Conservation (phyloP, 2,113 vertebrate species). For the Amblyornis subalaris region DNA sequence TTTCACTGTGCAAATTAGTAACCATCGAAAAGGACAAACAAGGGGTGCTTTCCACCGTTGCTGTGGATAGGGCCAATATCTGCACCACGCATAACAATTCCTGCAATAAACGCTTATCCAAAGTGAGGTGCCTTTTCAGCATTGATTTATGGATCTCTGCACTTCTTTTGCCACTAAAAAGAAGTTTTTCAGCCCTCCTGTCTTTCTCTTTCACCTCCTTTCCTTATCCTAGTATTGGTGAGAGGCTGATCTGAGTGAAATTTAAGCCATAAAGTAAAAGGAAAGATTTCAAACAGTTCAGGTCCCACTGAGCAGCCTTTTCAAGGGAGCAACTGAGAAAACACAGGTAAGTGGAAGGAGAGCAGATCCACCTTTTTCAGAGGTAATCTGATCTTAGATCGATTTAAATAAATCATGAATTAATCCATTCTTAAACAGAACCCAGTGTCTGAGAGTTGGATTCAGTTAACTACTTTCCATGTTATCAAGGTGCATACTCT, state of each 20-base stretch:
- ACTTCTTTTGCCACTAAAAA: neutral
- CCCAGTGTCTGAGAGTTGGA: neutral
- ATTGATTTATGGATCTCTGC: neutral
- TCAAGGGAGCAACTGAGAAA: neutral
- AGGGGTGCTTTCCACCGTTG: rapidly evolving
- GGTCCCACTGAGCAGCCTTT: neutral
- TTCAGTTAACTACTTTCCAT: neutral
- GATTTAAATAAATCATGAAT: neutral
- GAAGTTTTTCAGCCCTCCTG: neutral
- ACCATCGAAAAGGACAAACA: neutral
- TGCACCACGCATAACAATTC: neutral
- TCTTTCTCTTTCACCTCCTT: neutral
- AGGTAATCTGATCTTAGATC: neutral
- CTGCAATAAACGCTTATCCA: neutral
- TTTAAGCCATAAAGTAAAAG: neutral
- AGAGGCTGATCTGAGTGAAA: neutral
- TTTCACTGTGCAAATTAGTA: neutral
- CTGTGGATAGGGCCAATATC: rapidly evolving
- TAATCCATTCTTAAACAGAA: conserved; percentile 25
- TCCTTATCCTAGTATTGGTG: neutral
- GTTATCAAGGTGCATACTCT: neutral
- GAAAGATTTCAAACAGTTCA: neutral
- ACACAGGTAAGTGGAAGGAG: neutral
- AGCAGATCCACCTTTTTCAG: neutral
- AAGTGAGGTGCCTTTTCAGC: neutral